These are phyloP conservation scores for Cygnus buccinator DNA, from an alignment of 2,113 vertebrate species.

Conservation along the genomic window DNA sequence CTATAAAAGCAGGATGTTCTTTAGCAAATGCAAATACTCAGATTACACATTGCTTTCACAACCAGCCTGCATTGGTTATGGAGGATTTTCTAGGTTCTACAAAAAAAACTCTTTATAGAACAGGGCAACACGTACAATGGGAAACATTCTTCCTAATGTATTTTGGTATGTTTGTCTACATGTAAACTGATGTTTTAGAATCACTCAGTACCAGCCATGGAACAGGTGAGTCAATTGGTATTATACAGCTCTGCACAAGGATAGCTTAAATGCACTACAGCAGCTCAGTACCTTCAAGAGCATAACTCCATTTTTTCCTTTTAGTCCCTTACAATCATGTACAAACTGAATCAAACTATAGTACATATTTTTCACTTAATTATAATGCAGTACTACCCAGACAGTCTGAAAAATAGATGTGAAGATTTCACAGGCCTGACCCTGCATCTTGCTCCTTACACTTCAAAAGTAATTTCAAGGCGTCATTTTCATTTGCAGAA, in stretches of 20 bases:
- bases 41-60: neutral
- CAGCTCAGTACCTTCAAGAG: neutral
- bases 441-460: neutral
- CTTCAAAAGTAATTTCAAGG: neutral
- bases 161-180: neutral
- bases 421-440: neutral
- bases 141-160: neutral
- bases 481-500: neutral
- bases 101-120: neutral
- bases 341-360: neutral
- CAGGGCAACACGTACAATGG: neutral
- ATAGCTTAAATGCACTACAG: neutral
- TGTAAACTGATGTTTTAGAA: neutral
- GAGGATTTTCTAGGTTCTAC: neutral
- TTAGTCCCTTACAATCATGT: neutral
- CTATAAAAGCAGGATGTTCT: neutral
- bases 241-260: neutral
- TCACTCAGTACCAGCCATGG: accelerated
- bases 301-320: neutral
- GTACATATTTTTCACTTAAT: neutral
- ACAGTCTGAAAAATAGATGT: neutral
- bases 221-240: neutral
- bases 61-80: neutral
- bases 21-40: neutral
- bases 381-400: neutral